Percentiles rank a stretch among this genome's conserved stretches.
These are phyloP conservation scores for Diploptera punctata DNA, from an alignment of 2,888 invertebrate genomes.

Conservation along the genomic window DNA sequence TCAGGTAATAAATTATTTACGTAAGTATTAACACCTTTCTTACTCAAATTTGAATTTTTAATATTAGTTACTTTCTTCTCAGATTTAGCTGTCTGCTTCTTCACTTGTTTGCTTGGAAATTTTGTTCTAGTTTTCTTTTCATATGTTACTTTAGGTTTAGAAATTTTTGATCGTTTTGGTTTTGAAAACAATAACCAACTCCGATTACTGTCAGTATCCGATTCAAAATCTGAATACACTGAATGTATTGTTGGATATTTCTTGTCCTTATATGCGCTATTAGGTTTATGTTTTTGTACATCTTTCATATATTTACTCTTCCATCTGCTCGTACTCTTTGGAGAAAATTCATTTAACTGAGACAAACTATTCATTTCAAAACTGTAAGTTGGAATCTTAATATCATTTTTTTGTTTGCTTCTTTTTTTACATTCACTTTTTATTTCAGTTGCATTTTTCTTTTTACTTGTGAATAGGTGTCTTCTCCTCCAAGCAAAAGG, in stretches of 20 bases:
- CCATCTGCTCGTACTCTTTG: neutral
- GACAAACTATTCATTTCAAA: neutral
- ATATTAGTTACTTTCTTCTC: too few relatives aligned
- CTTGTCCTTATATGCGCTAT: neutral
- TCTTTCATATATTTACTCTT: neutral
- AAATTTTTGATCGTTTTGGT: neutral
- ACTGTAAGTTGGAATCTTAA: neutral
- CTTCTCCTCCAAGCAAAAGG: neutral
- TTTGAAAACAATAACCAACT: neutral
- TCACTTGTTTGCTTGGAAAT: neutral
- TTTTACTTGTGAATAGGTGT: neutral
- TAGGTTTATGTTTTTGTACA: neutral
- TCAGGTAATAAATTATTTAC: too few relatives aligned
- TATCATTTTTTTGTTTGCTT: neutral
- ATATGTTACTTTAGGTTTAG: conserved; percentile 7
- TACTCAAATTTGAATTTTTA: too few relatives aligned
- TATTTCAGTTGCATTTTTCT: neutral
- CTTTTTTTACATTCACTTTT: too few relatives aligned
- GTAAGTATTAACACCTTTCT: too few relatives aligned
- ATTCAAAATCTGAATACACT: conserved; percentile 6
- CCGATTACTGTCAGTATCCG: neutral
- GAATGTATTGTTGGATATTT: too few relatives aligned
- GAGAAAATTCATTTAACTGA: too few relatives aligned
- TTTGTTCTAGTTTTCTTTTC: neutral
- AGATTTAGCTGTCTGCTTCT: too few relatives aligned